Percentiles rank a stretch among this genome's conserved stretches.
These are phyloP conservation scores for Camponotus pennsylvanicus DNA, from an alignment of 1,140 invertebrate genomes.

Conservation along the genomic window DNA sequence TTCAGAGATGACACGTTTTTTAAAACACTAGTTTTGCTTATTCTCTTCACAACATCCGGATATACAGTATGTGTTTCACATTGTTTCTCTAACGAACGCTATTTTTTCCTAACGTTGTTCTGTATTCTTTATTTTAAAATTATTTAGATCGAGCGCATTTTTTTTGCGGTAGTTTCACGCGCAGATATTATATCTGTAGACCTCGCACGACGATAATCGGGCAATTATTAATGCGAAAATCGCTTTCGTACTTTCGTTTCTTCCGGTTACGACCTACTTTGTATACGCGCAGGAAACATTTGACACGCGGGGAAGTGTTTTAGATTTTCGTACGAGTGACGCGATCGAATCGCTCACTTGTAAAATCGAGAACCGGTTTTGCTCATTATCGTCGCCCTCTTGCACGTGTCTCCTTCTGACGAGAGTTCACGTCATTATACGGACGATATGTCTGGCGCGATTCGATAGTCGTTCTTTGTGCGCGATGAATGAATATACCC, in stretches of 20 bases:
- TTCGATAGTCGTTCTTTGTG: conserved; percentile 31
- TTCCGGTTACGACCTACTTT: conserved; percentile 21
- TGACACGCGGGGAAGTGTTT: conserved; percentile 20
- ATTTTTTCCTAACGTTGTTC: background rate
- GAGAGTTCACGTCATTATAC: conserved; percentile 35
- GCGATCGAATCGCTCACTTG: conserved; percentile 33
- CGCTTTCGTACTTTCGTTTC: conserved; percentile 47
- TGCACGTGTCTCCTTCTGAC: conserved; percentile 26
- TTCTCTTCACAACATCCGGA: too few species aligned
- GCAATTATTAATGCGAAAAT: conserved; percentile 50
- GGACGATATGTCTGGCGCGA: conserved; percentile 6
- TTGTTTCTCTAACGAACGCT: background rate
- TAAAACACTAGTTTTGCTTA: background rate
- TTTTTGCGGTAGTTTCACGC: background rate
- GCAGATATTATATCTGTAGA: conserved; percentile 3
- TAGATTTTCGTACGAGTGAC: conserved; percentile 48
- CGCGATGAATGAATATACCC: background rate
- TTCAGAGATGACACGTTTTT: background rate
- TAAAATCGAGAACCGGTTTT: conserved; percentile 67
- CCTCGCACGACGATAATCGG: conserved; percentile 37
- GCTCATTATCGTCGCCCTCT: conserved; percentile 51
- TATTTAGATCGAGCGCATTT: conserved; percentile 1
- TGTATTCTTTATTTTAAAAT: background rate
- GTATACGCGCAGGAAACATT: conserved; percentile 8
- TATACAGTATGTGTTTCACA: too few species aligned